A percentile compares a stretch with the other conserved stretches of the same genome.
These are phyloP conservation scores for Drosophila orena DNA, from an alignment of 1,140 invertebrate species.

Conservation along the genomic window DNA sequence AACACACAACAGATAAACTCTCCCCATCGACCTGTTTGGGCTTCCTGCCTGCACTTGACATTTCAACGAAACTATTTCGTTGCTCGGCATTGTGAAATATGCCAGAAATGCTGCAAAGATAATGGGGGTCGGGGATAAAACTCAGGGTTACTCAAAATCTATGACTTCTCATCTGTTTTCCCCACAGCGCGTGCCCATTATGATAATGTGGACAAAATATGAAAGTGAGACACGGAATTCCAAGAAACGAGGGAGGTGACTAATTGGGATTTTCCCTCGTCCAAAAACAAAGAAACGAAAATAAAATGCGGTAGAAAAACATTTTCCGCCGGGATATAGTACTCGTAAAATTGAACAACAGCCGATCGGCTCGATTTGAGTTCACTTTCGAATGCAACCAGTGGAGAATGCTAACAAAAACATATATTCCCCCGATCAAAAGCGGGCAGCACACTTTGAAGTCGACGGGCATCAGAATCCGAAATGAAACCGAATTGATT, in stretches of 20 bases:
- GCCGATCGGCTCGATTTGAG: constrained; percentile 42
- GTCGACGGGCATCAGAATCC: constrained; percentile 22
- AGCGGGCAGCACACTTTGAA: constrained; percentile 49
- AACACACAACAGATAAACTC: constrained; percentile 26
- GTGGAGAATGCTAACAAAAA: constrained; percentile 39
- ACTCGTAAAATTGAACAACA: constrained; percentile 37
- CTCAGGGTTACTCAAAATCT: constrained; percentile 22
- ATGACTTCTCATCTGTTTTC: constrained; percentile 26
- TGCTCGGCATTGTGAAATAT: constrained; percentile 71
- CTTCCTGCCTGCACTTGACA: constrained; percentile 72
- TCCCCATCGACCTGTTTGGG: constrained; percentile 24
- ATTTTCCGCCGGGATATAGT: constrained; percentile 12
- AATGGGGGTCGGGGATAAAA: constrained; percentile 15
- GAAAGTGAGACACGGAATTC: constrained; percentile 46
- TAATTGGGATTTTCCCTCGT: constrained; percentile 78
- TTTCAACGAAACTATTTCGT: constrained; percentile 75
- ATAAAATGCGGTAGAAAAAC: not conserved
- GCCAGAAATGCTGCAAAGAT: constrained; percentile 68
- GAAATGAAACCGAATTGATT: constrained; percentile 25
- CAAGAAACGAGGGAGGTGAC: constrained; percentile 49
- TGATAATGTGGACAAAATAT: constrained; percentile 59
- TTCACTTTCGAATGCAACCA: constrained; percentile 52
- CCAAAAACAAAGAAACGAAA: constrained; percentile 15
- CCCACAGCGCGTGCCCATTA: constrained; percentile 38
- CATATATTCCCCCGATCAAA: constrained; percentile 49